Evolutionary conservation across 1,140 invertebrate genomes (phyloP).

Genomic region (Drosophila bifasciata): DNA sequence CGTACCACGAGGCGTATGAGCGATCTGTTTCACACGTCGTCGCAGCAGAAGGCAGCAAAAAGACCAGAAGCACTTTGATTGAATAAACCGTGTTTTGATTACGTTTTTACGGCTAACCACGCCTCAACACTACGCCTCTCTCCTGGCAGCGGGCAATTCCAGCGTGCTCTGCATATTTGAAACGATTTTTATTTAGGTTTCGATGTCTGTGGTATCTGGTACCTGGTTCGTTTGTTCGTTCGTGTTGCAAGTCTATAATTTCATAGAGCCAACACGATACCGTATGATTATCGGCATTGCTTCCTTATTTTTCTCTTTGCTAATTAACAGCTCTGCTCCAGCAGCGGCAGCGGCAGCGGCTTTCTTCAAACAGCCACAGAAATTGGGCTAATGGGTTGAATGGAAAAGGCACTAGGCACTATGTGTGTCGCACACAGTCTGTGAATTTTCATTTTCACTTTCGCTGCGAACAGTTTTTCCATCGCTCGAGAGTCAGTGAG

Average conservation of each 20-base stretch:
- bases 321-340: slow-evolving; percentile 55
- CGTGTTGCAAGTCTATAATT: slow-evolving; percentile 55
- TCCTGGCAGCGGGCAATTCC: not conserved
- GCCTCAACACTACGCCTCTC: slow-evolving; percentile 23
- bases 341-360: slow-evolving; percentile 43
- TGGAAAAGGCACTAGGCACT: slow-evolving; percentile 14
- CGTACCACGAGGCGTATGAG: slow-evolving; percentile 68
- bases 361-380: slow-evolving; percentile 28
- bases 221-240: not conserved
- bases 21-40: slow-evolving; percentile 72
- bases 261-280: slow-evolving; percentile 63
- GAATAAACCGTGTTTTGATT: slow-evolving; percentile 65
- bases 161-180: slow-evolving; percentile 53
- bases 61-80: slow-evolving; percentile 76
- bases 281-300: slow-evolving; percentile 58
- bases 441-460: slow-evolving; percentile 54
- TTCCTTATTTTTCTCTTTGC: slow-evolving; percentile 77
- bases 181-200: slow-evolving; percentile 67
- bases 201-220: slow-evolving; percentile 48
- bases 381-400: slow-evolving; percentile 52
- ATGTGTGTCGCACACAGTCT: slow-evolving; percentile 32
- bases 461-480: slow-evolving; percentile 41
- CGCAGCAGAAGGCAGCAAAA: slow-evolving; percentile 21
- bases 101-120: slow-evolving; percentile 53
- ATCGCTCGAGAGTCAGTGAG: slow-evolving; percentile 8